phyloP scores from a whole-genome alignment of 1,140 invertebrate species.

The Sinella curviseta region DNA sequence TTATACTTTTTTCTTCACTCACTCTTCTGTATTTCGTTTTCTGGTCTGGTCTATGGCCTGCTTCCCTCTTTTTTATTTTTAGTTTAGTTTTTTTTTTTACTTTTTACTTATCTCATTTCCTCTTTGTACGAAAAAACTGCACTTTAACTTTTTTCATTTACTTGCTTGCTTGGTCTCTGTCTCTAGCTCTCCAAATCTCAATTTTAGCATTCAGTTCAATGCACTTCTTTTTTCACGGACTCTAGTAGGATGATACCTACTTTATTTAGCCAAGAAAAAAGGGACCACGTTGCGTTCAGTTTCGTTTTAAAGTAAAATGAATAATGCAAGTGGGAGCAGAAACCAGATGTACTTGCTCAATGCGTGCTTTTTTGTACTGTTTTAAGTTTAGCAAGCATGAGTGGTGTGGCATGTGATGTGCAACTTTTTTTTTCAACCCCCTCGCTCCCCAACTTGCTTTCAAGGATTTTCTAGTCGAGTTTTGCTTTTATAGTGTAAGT shows the following conservation, averaged over 20 bases:
- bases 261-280: too few species aligned
- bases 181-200: neutral
- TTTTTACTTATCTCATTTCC: constrained; percentile 4
- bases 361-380: neutral
- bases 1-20: neutral
- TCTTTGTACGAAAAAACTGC: constrained; percentile 13
- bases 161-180: neutral
- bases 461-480: too few species aligned
- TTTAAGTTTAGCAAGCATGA: too few species aligned
- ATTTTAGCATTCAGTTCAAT: neutral
- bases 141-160: constrained; percentile 19
- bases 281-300: neutral
- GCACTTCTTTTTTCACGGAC: neutral
- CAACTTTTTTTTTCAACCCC: too few species aligned
- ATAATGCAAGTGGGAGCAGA: neutral
- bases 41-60: neutral
- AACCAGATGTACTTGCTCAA: neutral
- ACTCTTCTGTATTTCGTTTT: neutral
- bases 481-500: too few species aligned
- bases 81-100: neutral
- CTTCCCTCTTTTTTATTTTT: neutral
- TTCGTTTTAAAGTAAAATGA: neutral
- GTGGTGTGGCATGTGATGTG: too few species aligned
- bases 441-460: too few species aligned
- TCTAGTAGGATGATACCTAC: too few species aligned